These are phyloP conservation scores for Xenops minutus DNA, from an alignment of 2,797 vertebrate genomes.

Conservation along the genomic window DNA sequence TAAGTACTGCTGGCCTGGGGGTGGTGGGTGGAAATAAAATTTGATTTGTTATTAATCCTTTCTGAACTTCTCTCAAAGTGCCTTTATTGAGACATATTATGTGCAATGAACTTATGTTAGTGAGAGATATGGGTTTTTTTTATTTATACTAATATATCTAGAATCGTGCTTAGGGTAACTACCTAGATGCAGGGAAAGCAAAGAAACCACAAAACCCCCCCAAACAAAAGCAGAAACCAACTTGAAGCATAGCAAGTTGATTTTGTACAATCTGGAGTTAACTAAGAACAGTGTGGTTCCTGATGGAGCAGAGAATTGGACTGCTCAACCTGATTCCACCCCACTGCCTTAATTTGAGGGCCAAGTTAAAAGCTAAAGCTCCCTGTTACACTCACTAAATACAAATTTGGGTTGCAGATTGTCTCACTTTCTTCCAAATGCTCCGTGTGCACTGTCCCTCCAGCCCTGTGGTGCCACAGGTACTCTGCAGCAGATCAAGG, in stretches of 20 bases:
- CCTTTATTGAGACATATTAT: background rate
- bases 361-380: background rate
- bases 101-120: background rate
- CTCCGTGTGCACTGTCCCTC: background rate
- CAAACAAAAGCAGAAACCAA: background rate
- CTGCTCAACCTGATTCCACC: background rate
- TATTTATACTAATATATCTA: background rate
- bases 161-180: background rate
- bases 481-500: background rate
- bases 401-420: background rate
- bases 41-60: background rate
- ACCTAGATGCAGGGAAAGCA: background rate
- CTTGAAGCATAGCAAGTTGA: background rate
- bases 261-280: background rate
- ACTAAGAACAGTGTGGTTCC: background rate
- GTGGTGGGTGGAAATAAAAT: background rate
- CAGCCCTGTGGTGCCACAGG: background rate
- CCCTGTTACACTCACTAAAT: background rate
- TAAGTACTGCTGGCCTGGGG: background rate
- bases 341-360: background rate
- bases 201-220: background rate
- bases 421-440: background rate
- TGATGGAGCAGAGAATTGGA: background rate
- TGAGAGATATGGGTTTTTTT: fast-evolving
- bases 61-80: background rate